Base-by-base conservation (phyloP, 2,888 invertebrate genomes). In the Drosophila anomalata region DNA sequence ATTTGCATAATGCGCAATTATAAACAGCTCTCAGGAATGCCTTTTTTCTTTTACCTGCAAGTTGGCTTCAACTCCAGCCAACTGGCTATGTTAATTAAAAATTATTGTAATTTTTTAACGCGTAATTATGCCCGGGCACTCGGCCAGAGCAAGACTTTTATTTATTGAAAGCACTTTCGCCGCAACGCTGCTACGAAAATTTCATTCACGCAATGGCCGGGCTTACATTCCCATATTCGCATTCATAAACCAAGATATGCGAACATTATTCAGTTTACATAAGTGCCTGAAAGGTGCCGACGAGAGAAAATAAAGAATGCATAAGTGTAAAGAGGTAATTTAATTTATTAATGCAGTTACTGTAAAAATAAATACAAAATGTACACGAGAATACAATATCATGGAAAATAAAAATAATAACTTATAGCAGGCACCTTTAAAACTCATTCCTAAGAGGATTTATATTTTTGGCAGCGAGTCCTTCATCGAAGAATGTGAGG, bases 1-100 rank as follows among this genome's bases (percentile, higher is more conserved):
- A 84, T 82, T 86, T 86, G 87, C 81, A 82, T 86, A 80, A 83
- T 70, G 76, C 58, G 67, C 84, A 76, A 78, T 83, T 80, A 86
- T 79, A 80, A 63, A 59, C 73, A 68, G 70, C 68, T 75, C 50
- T 62, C 33, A 11, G 26, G 26, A 11, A 33, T 42, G 39, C 36
- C 31, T n/a, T 39, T 52, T 55, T 17, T 33, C 26, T 69, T 24
- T 51, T 33, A 60, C 65, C 31, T 60, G 29, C 29, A 29, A 29
- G 29, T 29, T 29, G 52, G 29, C 29, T 22, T 26, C 58, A 41
- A 42, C 33, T 54, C 36, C 41, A 11, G 60, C 50, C 51, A 29
- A 36, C 36, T 53, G 55, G 57, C 71, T 75, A 80, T 80, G 78
- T 87, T 82, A 82, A 82, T 84, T 84, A 85, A 84, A 87, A 87